A percentile compares a stretch with the other conserved stretches of the same genome.
Evolutionary conservation across 2,888 invertebrate genomes (phyloP).

Genomic region (Agonopterix alstromeriana): DNA sequence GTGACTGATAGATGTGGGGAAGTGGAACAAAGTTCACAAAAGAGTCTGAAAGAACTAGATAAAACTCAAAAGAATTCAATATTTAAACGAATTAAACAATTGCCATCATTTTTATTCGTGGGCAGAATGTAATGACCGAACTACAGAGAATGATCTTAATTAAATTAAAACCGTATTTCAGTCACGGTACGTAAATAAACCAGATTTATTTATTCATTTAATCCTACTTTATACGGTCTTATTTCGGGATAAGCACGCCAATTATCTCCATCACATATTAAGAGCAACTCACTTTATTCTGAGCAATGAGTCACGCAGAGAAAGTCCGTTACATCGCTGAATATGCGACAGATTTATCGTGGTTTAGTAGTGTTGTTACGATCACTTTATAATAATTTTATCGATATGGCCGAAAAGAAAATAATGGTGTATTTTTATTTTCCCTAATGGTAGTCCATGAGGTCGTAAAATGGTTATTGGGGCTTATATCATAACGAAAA

Average conservation of each 20-base stretch:
- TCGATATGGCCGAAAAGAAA: not conserved
- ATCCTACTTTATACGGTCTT: conserved; percentile 40
- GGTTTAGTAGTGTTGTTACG: conserved; percentile 44
- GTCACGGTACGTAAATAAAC: not conserved
- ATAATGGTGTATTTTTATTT: not conserved
- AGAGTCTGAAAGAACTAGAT: no score
- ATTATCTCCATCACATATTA: conserved; percentile 72
- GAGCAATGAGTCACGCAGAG: conserved; percentile 69
- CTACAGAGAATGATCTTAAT: no score
- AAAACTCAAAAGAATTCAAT: no score
- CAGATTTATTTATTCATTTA: conserved; percentile 19
- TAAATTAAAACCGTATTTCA: no score
- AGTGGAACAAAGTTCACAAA: no score
- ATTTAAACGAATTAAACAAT: no score
- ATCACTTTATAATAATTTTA: not conserved
- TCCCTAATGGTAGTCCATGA: not conserved
- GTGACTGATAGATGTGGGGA: no score
- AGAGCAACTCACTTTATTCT: conserved; percentile 64
- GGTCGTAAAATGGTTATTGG: not conserved
- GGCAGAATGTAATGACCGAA: no score
- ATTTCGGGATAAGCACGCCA: conserved; percentile 66
- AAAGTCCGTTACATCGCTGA: conserved; percentile 75
- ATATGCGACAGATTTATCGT: conserved; percentile 76
- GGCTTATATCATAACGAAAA: not conserved
- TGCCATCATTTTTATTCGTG: no score